Conservation (phyloP, 2,113 vertebrate species). For the Picathartes gymnocephalus region DNA sequence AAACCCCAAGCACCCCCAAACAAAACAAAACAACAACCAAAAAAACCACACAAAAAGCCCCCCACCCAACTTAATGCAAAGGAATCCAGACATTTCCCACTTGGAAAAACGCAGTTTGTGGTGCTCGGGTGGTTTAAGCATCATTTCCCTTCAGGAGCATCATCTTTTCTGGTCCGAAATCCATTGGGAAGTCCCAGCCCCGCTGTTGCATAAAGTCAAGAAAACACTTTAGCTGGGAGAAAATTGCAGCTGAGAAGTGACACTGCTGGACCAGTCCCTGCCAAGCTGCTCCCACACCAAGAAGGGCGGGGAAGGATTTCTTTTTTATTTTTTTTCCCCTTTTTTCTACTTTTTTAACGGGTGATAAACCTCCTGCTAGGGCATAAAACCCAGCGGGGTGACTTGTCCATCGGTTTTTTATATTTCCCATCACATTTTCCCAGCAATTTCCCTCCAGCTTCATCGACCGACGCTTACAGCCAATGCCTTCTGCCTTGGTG, state of each 20-base stretch:
- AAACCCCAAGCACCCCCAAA: neutral
- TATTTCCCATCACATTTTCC: neutral
- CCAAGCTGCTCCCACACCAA: neutral
- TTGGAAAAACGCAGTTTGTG: neutral
- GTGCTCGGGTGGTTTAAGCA: neutral
- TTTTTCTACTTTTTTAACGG: neutral
- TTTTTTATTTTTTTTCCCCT: neutral
- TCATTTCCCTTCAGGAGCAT: neutral
- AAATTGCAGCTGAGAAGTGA: neutral
- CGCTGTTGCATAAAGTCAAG: neutral
- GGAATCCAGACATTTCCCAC: neutral
- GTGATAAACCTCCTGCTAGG: slow-evolving; percentile 49
- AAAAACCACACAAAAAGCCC: neutral
- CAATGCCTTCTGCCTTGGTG: neutral
- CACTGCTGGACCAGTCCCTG: neutral
- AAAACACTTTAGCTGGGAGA: neutral
- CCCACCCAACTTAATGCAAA: neutral
- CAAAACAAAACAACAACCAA: neutral
- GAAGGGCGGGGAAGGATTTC: neutral
- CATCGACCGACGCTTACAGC: fast-evolving
- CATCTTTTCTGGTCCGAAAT: neutral
- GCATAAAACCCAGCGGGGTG: neutral
- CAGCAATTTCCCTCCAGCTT: neutral
- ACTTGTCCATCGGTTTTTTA: neutral
- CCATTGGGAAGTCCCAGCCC: neutral